phyloP scores from a whole-genome alignment of 2,888 invertebrate species.

The Diadromus collaris region DNA sequence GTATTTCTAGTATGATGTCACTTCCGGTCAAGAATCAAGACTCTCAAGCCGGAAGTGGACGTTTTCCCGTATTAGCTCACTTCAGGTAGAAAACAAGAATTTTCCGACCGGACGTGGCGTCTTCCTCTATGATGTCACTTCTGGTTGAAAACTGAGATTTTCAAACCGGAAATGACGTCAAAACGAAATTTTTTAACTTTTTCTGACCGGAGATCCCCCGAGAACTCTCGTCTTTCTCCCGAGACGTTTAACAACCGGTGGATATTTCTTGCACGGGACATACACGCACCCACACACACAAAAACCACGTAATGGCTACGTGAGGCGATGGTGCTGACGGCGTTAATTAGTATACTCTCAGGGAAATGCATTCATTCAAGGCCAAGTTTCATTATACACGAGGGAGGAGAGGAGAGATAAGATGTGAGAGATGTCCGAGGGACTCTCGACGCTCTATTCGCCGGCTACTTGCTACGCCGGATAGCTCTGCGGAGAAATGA shows the following conservation, averaged over 20 bases:
- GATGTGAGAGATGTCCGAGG: slow-evolving; percentile 52
- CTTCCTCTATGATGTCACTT: too few relatives aligned
- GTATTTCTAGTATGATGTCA: too few relatives aligned
- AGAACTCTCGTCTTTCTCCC: neutral
- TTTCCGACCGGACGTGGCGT: too few relatives aligned
- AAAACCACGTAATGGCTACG: slow-evolving; percentile 51
- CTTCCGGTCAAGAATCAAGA: too few relatives aligned
- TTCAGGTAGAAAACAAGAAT: too few relatives aligned
- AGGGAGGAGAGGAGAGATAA: slow-evolving; percentile 29
- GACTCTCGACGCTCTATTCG: slow-evolving; percentile 49
- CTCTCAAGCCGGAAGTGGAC: too few relatives aligned
- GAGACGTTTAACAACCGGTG: slow-evolving; percentile 53
- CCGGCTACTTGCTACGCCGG: slow-evolving; percentile 51
- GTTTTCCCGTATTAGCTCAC: too few relatives aligned
- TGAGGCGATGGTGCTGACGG: slow-evolving; percentile 59
- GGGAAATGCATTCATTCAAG: slow-evolving; percentile 61
- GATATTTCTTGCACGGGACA: slow-evolving; percentile 49
- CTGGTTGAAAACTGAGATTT: too few relatives aligned
- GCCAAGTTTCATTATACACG: slow-evolving; percentile 60
- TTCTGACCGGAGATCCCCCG: neutral
- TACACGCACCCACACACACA: neutral
- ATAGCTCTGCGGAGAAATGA: slow-evolving; percentile 41
- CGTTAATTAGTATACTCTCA: slow-evolving; percentile 61
- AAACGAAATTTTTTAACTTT: neutral
- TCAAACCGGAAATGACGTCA: too few relatives aligned